Conservation (phyloP, 2,888 invertebrate species). For the Stictocephala bisonia region DNA sequence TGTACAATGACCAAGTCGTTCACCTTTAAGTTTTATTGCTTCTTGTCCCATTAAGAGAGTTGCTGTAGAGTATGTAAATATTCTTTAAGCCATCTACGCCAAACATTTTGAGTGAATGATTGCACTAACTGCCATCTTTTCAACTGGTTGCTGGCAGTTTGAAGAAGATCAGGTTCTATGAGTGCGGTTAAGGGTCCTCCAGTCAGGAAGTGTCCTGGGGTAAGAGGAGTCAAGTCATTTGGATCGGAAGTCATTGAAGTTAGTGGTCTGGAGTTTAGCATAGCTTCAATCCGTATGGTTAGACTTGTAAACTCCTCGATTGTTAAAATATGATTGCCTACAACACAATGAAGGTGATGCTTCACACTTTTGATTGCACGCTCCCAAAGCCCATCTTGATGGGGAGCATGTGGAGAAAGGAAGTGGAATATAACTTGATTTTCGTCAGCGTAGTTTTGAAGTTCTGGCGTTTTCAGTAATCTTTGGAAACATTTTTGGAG, state of each 20-base stretch:
- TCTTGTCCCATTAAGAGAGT: constrained; percentile 41
- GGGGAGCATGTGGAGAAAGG: constrained; percentile 18
- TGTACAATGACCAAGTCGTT: too few relatives aligned
- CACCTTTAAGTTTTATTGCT: constrained; percentile 9
- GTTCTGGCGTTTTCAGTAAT: too few relatives aligned
- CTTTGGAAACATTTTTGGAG: neutral
- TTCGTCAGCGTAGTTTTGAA: neutral
- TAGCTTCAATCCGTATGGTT: constrained; percentile 30
- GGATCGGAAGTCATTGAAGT: constrained; percentile 33
- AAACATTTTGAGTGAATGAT: constrained; percentile 46
- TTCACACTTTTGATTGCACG: constrained; percentile 38
- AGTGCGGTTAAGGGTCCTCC: neutral
- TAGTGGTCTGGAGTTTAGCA: constrained; percentile 42
- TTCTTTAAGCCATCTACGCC: constrained; percentile 54
- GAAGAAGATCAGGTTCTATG: constrained; percentile 7
- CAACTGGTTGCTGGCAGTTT: neutral
- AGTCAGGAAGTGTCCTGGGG: constrained; percentile 43
- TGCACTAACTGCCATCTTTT: constrained; percentile 34
- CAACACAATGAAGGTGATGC: constrained; percentile 22
- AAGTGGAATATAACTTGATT: too few relatives aligned
- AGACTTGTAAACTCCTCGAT: constrained; percentile 40
- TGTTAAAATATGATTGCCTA: constrained; percentile 18
- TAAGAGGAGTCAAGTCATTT: constrained; percentile 4
- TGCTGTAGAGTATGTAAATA: constrained; percentile 42
- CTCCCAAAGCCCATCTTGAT: constrained; percentile 46